Evolutionary conservation across 2,888 invertebrate species (phyloP).

Genomic region (Heteromyza rotundicornis): DNA sequence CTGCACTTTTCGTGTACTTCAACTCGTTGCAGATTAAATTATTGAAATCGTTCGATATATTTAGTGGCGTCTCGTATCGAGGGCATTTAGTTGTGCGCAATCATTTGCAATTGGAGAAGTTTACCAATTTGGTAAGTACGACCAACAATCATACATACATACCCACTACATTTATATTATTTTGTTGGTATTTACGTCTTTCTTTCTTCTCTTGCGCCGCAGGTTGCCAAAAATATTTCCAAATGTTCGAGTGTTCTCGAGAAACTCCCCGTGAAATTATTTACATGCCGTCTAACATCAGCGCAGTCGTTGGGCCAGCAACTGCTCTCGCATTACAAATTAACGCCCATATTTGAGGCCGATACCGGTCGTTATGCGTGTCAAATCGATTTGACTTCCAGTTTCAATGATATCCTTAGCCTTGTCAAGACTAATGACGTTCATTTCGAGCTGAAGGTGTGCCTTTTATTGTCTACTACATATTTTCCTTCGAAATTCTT

Average conservation of each 20-base stretch:
- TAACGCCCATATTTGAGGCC: slow-evolving; percentile 53
- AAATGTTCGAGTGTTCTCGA: slow-evolving; percentile 53
- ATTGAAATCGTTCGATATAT: slow-evolving; percentile 59
- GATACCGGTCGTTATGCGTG: slow-evolving; percentile 56
- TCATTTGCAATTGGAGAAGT: slow-evolving; percentile 61
- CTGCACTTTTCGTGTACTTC: slow-evolving; percentile 14
- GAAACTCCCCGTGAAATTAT: slow-evolving; percentile 49
- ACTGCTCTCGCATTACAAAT: slow-evolving; percentile 53
- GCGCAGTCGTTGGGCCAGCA: slow-evolving; percentile 49
- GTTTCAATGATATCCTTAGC: slow-evolving; percentile 52
- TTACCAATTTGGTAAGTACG: slow-evolving; percentile 60
- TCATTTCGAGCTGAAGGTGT: slow-evolving; percentile 58
- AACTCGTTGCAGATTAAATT: slow-evolving; percentile 58
- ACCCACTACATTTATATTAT: neutral
- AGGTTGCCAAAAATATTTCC: slow-evolving; percentile 59
- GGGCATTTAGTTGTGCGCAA: slow-evolving; percentile 59
- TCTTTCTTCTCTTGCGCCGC: slow-evolving; percentile 17
- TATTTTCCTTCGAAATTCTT: slow-evolving; percentile 16
- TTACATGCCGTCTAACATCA: slow-evolving; percentile 54
- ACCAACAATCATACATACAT: no score
- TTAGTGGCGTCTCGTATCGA: slow-evolving; percentile 58
- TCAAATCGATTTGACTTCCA: slow-evolving; percentile 51
- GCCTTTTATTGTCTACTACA: slow-evolving; percentile 17
- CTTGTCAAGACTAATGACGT: slow-evolving; percentile 57
- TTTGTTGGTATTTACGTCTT: neutral